A percentile compares a stretch with the other conserved stretches of the same genome.
These are phyloP conservation scores for Astreopora myriophthalma DNA, from an alignment of 64 coral and sea anemone species.

Conservation along the genomic window DNA sequence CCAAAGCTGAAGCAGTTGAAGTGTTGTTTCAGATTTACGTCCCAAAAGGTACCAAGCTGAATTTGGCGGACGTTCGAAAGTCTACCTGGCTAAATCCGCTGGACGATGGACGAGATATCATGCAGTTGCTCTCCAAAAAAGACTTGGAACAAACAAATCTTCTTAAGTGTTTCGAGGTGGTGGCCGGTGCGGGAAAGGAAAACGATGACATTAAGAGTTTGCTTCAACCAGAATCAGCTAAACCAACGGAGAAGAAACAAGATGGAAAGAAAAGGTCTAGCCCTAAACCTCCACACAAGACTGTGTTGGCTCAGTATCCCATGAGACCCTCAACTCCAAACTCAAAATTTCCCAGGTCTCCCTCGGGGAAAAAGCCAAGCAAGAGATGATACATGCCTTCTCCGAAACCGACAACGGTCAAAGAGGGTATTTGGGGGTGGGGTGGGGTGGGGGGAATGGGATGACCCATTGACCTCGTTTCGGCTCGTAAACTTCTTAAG, in stretches of 20 bases:
- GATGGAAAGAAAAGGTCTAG: slow-evolving; percentile 30
- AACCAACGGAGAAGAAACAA: slow-evolving; percentile 13
- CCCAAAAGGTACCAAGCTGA: slow-evolving; percentile 91
- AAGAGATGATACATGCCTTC: slow-evolving; percentile 31
- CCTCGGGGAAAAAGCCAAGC: neutral
- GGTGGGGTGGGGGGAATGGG: too few species aligned
- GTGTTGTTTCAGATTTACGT: slow-evolving; percentile 98
- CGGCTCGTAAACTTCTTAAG: too few species aligned
- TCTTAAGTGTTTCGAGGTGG: slow-evolving; percentile 73
- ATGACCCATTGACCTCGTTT: too few species aligned
- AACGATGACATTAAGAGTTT: slow-evolving; percentile 88
- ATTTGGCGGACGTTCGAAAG: slow-evolving; percentile 87
- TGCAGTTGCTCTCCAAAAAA: slow-evolving; percentile 93
- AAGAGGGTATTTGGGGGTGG: too few species aligned
- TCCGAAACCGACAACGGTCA: too few species aligned
- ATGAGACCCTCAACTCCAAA: slow-evolving; percentile 42
- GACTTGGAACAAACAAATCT: slow-evolving; percentile 92
- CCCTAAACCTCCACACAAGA: neutral
- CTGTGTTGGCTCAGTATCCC: slow-evolving; percentile 67
- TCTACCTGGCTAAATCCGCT: slow-evolving; percentile 99
- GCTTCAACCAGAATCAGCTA: slow-evolving; percentile 72
- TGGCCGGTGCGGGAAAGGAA: slow-evolving; percentile 79
- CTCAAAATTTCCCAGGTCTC: slow-evolving; percentile 53
- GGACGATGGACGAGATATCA: slow-evolving; percentile 81
- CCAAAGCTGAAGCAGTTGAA: slow-evolving; percentile 96